These are phyloP conservation scores for Leptopterna dolabrata DNA, from an alignment of 2,888 invertebrate genomes.

Conservation along the genomic window DNA sequence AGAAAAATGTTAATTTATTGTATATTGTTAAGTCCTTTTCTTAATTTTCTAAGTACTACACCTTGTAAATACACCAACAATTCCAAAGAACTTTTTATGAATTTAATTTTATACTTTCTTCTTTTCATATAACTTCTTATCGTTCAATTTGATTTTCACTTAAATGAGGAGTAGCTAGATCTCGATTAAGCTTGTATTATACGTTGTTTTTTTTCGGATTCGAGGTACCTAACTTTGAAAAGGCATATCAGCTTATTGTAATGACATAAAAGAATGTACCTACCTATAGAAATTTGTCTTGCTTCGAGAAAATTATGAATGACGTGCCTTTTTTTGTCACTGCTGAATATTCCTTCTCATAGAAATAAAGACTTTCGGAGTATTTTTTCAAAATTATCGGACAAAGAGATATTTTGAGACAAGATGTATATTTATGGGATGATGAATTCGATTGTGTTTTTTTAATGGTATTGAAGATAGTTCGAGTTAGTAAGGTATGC, in stretches of 20 bases:
- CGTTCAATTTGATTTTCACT: background rate
- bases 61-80: constrained; percentile 50
- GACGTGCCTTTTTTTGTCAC: constrained; percentile 15
- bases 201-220: background rate
- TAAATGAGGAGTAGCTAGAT: constrained; percentile 32
- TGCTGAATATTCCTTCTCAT: constrained; percentile 15
- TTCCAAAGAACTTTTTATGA: constrained; percentile 46
- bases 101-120: background rate
- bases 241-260: constrained; percentile 19
- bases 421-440: background rate
- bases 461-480: background rate
- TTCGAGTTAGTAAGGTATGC: background rate
- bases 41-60: background rate
- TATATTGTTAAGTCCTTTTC: constrained; percentile 32
- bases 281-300: background rate
- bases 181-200: constrained; percentile 29
- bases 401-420: background rate
- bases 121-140: background rate
- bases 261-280: background rate
- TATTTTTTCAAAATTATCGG: constrained; percentile 1
- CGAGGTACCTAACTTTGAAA: constrained; percentile 16
- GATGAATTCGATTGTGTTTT: background rate
- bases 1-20: constrained; percentile 39
- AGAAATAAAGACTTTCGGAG: background rate
- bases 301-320: background rate